Percentiles rank a stretch among this genome's conserved stretches.
phyloP scores from a whole-genome alignment of 1,140 invertebrate species.

The Ceratina japonica region DNA sequence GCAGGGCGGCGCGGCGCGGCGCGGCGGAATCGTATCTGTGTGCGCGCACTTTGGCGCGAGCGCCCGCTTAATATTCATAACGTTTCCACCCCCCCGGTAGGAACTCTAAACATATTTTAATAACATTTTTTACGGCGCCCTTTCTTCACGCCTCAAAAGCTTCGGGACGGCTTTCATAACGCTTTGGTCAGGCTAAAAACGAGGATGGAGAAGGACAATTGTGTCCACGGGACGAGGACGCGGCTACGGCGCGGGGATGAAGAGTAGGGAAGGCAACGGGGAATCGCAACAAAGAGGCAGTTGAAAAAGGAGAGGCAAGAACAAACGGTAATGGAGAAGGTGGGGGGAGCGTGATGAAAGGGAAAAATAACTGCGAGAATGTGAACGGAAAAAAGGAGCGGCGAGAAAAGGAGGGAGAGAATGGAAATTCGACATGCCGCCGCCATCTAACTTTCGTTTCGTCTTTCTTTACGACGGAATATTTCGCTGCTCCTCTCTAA shows the following conservation, averaged over 20 bases:
- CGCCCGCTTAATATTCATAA: conserved; percentile 69
- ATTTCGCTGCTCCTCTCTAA: conserved; percentile 44
- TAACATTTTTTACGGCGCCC: conserved; percentile 58
- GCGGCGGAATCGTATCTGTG: background rate
- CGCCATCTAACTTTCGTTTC: background rate
- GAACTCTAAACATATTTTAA: conserved; percentile 66
- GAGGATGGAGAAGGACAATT: conserved; percentile 20
- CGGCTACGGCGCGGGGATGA: too few relatives aligned
- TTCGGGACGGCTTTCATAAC: conserved; percentile 1
- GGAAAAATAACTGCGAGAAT: conserved; percentile 16
- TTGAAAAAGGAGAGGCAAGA: conserved; percentile 27
- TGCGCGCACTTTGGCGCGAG: background rate
- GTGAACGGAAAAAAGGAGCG: conserved; percentile 5
- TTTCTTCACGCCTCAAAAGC: conserved; percentile 53
- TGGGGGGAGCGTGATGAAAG: conserved; percentile 1
- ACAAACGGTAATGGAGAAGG: conserved; percentile 17
- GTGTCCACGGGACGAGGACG: background rate
- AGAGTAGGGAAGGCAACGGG: background rate
- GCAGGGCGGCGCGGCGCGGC: too few relatives aligned
- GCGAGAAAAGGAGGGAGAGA: conserved; percentile 14
- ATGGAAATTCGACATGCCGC: conserved; percentile 7
- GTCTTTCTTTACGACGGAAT: conserved; percentile 51
- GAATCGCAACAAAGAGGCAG: conserved; percentile 15
- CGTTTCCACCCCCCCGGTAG: conserved; percentile 41
- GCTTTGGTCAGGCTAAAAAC: conserved; percentile 19